Percentiles rank a stretch among this genome's conserved stretches.
phyloP scores from a whole-genome alignment of 2,797 vertebrate species.

The Hydrophis major region DNA sequence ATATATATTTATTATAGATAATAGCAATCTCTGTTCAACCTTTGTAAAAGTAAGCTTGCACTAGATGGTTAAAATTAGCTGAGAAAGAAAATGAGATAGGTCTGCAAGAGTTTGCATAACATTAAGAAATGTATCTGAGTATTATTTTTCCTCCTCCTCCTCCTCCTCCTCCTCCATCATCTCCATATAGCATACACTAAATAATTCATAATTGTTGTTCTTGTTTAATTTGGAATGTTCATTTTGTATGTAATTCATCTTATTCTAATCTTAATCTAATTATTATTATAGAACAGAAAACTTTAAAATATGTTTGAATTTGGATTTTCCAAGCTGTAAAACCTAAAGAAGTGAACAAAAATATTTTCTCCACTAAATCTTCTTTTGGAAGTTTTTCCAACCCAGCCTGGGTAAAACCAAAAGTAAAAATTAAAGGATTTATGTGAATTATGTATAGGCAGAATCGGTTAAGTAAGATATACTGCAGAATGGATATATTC shows the following conservation, averaged over 20 bases:
- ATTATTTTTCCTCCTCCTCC: background rate
- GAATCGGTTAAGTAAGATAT: rapidly evolving
- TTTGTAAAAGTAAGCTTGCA: background rate
- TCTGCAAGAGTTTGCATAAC: background rate
- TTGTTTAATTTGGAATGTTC: background rate
- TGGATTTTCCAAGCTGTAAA: background rate
- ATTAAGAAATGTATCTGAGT: background rate
- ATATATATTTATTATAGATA: background rate
- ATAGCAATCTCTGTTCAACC: background rate
- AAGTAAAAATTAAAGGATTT: background rate
- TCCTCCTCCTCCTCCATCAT: background rate
- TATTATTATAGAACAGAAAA: background rate
- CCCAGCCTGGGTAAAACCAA: rapidly evolving
- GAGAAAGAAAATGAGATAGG: background rate
- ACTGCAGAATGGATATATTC: background rate
- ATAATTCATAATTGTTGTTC: rapidly evolving
- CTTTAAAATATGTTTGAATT: background rate
- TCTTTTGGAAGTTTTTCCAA: background rate
- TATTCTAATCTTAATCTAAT: background rate
- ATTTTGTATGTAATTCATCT: background rate
- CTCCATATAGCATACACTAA: background rate
- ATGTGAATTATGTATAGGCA: background rate
- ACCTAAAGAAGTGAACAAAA: background rate
- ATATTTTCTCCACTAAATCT: background rate
- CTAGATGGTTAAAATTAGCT: background rate